These are phyloP conservation scores for Biston betularia DNA, from an alignment of 2,888 invertebrate genomes.

Conservation along the genomic window DNA sequence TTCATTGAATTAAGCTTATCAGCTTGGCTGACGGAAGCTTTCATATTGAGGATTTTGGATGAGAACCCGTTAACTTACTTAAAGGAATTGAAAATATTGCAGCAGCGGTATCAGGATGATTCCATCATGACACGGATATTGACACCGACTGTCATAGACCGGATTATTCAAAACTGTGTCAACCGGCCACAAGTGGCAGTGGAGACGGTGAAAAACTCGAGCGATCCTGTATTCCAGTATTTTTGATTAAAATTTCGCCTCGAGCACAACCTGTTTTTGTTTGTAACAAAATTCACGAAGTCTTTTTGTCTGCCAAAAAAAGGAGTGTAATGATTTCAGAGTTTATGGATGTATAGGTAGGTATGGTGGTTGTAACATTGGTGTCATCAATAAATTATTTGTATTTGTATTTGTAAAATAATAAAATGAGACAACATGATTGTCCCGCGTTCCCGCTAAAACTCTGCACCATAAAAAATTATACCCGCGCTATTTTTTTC, in stretches of 20 bases:
- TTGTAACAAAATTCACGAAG: too few relatives aligned
- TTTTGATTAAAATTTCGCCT: neutral
- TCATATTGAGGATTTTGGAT: constrained; percentile 86
- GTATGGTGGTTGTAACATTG: too few relatives aligned
- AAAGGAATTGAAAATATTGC: constrained; percentile 89
- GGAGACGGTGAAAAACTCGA: neutral
- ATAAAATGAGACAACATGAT: too few relatives aligned
- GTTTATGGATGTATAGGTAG: too few relatives aligned
- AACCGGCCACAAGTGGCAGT: constrained; percentile 58
- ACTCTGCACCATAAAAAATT: too few relatives aligned
- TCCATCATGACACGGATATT: constrained; percentile 82
- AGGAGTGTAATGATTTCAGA: too few relatives aligned
- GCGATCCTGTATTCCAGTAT: neutral
- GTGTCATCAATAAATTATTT: too few relatives aligned
- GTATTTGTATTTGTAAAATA: too few relatives aligned
- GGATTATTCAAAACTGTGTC: constrained; percentile 88
- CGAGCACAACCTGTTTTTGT: too few relatives aligned
- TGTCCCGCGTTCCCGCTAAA: too few relatives aligned
- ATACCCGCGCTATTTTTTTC: too few relatives aligned
- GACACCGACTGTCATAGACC: constrained; percentile 88
- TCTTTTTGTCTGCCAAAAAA: too few relatives aligned
- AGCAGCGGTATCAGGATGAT: constrained; percentile 59
- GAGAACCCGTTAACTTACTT: constrained; percentile 88
- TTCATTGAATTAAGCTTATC: constrained; percentile 90
- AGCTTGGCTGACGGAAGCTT: constrained; percentile 89